Base-by-base conservation (phyloP, 2,888 invertebrate species). In the Thymelicus sylvestris region DNA sequence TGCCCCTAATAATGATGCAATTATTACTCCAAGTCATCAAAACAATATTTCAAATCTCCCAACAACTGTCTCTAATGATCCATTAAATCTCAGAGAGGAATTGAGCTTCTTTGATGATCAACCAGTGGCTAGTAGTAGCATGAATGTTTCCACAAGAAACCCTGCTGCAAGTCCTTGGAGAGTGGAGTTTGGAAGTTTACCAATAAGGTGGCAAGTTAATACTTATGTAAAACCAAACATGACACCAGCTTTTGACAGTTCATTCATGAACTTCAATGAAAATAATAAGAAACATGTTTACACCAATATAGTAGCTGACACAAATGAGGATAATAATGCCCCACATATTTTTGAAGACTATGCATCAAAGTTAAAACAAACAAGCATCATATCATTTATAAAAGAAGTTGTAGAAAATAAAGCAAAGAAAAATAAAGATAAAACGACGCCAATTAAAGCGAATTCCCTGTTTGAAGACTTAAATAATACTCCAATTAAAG, bases 221-320 rank as follows among this genome's bases (percentile, higher is more conserved):
- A 85, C 90, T 7, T 91, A 93, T 80, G 84, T 93, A 0, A 94
- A 94, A 76, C 75, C 94, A 8, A 91, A 94, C 72, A 93, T 94
- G 94, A 94, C 94, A 59, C 94, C 94, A 55, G 92, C 94, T 12
- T 86, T 92, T 19, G 94, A 94, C 73, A 85, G 88, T 69, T 93
- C 93, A 6, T 93, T 90, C 69, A 84, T 92, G 0, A 87, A 88
- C 72, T 79, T 85, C 60, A 85, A 85, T 77, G 88, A 88, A 41
- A 78, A 77, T 13, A 90, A 84, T 73, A 92, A 88, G 78, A 92
- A 90, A 80, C 92, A 93, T 89, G 90, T 93, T 0, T 93, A 92
- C 73, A 92, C 92, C 13, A 88, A 91, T 71, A 79, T 93, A 70
- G 74, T 89, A 7, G 76, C 82, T 19, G 81, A 86, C 67, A 70